Conservation (phyloP, 2,113 vertebrate genomes). For the Alligator sinensis region DNA sequence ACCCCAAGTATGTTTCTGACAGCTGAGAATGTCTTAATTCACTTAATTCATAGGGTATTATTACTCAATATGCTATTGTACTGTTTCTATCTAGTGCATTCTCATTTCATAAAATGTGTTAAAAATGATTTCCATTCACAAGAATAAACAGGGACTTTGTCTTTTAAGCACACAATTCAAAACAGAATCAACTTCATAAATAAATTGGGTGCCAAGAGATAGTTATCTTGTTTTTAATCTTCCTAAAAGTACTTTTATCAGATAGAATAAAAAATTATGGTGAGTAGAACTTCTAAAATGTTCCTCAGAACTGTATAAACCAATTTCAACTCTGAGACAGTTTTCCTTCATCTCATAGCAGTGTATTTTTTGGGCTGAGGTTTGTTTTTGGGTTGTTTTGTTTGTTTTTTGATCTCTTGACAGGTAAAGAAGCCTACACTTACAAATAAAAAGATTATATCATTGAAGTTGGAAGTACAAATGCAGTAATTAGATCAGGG, state of each 20-base stretch:
- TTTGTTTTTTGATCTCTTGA: background rate
- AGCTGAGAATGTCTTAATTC: background rate
- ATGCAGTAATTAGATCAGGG: background rate
- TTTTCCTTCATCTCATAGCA: background rate
- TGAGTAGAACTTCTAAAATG: background rate
- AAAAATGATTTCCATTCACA: background rate
- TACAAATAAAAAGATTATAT: background rate
- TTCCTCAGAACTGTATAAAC: background rate
- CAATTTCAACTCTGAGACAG: background rate
- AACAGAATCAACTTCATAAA: background rate
- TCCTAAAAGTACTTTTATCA: background rate
- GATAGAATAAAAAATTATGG: background rate
- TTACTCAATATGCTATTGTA: background rate
- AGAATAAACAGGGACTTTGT: background rate
- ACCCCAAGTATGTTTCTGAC: background rate
- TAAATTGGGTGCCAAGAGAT: accelerated
- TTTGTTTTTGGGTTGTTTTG: no score
- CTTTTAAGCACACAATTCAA: background rate
- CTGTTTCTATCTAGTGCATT: background rate
- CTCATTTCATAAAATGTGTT: background rate
- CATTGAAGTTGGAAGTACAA: background rate
- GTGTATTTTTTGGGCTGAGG: no score
- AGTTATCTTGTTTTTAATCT: background rate
- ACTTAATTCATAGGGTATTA: background rate
- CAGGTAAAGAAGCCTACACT: background rate